These are phyloP conservation scores for Gracilinanus agilis DNA, from an alignment of 2,113 vertebrate genomes.

Conservation along the genomic window DNA sequence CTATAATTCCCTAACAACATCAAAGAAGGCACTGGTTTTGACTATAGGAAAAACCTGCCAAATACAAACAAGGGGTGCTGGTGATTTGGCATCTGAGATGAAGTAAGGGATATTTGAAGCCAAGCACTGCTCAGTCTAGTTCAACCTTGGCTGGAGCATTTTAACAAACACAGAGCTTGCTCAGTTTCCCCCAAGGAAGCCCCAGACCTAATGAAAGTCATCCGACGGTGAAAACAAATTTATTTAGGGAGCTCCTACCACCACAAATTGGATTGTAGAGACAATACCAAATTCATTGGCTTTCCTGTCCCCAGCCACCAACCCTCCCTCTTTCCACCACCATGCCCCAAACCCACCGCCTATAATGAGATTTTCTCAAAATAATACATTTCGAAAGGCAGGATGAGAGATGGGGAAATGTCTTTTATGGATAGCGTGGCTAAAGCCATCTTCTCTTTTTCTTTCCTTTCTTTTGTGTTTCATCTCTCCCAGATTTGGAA, in stretches of 20 bases:
- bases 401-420: not conserved
- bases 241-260: not conserved
- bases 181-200: not conserved
- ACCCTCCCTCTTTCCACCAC: not conserved
- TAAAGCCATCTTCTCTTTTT: not conserved
- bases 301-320: not conserved
- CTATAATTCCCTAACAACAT: not conserved
- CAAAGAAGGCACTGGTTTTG: not conserved
- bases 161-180: not conserved
- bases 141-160: not conserved
- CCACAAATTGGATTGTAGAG: not conserved
- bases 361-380: constrained; percentile 38
- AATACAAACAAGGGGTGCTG: not conserved
- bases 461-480: not conserved
- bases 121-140: not conserved
- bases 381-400: constrained; percentile 12
- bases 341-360: not conserved
- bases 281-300: not conserved
- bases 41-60: not conserved
- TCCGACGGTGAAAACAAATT: not conserved
- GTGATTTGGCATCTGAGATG: not conserved
- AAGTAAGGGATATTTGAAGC: not conserved
- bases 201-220: not conserved
- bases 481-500: not conserved
- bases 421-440: not conserved